These are phyloP conservation scores for Netelia inedita DNA, from an alignment of 2,888 invertebrate species.

Conservation along the genomic window DNA sequence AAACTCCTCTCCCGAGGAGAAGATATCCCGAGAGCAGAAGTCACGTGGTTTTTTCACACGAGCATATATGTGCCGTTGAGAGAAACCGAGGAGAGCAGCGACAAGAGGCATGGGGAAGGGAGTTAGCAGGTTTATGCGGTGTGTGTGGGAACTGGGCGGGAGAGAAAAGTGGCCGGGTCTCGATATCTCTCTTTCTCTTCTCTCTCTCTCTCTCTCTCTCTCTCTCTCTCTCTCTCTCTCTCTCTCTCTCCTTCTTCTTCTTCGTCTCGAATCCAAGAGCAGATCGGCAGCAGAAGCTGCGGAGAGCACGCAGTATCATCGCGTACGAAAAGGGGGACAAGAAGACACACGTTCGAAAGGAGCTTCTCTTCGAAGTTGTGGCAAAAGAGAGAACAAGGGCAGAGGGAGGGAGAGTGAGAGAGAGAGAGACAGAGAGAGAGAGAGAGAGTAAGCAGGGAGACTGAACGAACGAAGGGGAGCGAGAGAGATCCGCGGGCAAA, in stretches of 20 bases:
- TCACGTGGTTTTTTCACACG: constrained; percentile 69
- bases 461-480: constrained; percentile 53
- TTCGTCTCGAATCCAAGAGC: constrained; percentile 4
- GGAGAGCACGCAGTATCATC: constrained; percentile 32
- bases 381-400: constrained; percentile 36
- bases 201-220: constrained; percentile 16
- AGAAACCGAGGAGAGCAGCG: constrained; percentile 41
- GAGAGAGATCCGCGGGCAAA: constrained; percentile 61
- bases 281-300: constrained; percentile 56
- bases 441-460: constrained; percentile 28
- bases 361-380: constrained; percentile 40
- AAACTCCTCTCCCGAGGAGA: constrained; percentile 42
- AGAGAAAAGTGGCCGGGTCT: constrained; percentile 50
- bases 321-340: constrained; percentile 51
- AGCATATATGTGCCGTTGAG: constrained; percentile 52
- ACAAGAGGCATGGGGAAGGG: constrained; percentile 38
- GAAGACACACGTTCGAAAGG: constrained; percentile 51
- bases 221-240: constrained; percentile 6
- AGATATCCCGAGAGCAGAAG: constrained; percentile 66
- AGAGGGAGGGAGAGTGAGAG: constrained; percentile 8
- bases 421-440: constrained; percentile 16
- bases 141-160: constrained; percentile 64
- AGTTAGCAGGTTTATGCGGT: constrained; percentile 58
- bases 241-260: neutral
- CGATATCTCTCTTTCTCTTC: constrained; percentile 16